Base-by-base conservation (phyloP, 2,113 vertebrate genomes). In the Antennarius striatus region DNA sequence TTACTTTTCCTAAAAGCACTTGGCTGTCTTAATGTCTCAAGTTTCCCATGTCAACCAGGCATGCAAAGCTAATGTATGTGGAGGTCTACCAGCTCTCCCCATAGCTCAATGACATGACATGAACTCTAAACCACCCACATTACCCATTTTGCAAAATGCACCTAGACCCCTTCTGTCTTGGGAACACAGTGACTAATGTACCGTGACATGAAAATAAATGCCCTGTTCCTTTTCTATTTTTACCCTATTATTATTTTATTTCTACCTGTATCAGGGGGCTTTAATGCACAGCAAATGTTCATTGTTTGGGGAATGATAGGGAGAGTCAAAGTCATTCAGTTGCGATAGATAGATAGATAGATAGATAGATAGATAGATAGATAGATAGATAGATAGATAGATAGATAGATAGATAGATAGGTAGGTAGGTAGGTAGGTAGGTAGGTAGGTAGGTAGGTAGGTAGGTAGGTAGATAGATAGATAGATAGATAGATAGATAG, bases 221-320 rank as follows among this genome's bases (percentile, higher is more conserved):
- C 47, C 48, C 61, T 30, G 57, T 50, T 70, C 65, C 73, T 42
- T 63, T 50, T 71, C 63, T 69, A 57, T 56, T 72, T 61, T 36
- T 73, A 49, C 39, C 28, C 54, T 74, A 83, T 84, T 74, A 83
- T 84, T 75, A 71, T 77, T 87, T 83, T 56, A 82, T 83, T 76
- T 50, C 66, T 29, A 17, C 56, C 61, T 28, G n/a, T 54, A 43
- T 54, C 61, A 22, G 16, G 6, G 57, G 13, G 46, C 46, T 66
- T 64, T 40, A 56, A 15, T 42, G 28, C 12, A 56, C 53, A 11
- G 36, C 8, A 56, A 36, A 36, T 36, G 32, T 36, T 36, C 3
- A 36, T 36, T 43, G n/a, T 40, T 40, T 40, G 39, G 10, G 1
- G 39, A 40, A 40, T 40, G 10, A 40, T 7, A 3, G 39, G 3